phyloP scores from a whole-genome alignment of 2,888 invertebrate genomes.

The Amaurobius ferox region DNA sequence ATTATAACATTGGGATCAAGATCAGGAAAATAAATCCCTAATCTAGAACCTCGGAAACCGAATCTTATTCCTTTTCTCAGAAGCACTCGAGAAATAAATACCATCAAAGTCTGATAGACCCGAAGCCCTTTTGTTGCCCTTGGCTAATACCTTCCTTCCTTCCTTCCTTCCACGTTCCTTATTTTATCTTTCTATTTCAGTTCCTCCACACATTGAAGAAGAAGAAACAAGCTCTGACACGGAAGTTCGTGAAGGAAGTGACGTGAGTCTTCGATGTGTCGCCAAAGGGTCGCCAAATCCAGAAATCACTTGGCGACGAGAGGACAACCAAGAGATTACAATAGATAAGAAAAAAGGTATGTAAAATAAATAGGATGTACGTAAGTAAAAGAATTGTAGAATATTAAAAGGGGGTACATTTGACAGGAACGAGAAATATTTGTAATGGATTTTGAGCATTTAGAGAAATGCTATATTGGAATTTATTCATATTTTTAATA shows the following conservation, averaged over 20 bases:
- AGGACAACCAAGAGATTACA: conserved; percentile 77
- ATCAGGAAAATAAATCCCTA: conserved; percentile 31
- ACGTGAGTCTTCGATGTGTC: conserved; percentile 91
- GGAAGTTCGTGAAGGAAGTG: conserved; percentile 92
- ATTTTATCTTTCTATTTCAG: conserved; percentile 79
- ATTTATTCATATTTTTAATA: too few relatives aligned
- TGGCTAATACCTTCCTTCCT: conserved; percentile 64
- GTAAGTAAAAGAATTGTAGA: neutral
- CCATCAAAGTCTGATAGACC: conserved; percentile 47
- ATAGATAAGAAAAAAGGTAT: conserved; percentile 68
- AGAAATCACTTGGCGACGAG: conserved; percentile 92
- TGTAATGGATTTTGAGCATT: too few relatives aligned
- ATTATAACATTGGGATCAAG: conserved; percentile 34
- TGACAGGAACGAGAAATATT: too few relatives aligned
- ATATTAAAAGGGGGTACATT: too few relatives aligned
- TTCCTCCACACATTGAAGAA: conserved; percentile 94
- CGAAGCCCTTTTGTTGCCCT: conserved; percentile 33
- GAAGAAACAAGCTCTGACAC: conserved; percentile 93
- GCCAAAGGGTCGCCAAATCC: conserved; percentile 93
- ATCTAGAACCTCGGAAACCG: conserved; percentile 45
- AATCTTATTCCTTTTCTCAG: conserved; percentile 49
- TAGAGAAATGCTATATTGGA: too few relatives aligned
- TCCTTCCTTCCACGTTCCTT: conserved; percentile 19
- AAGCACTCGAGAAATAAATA: conserved; percentile 58
- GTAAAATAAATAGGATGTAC: neutral